Evolutionary conservation across 2,888 invertebrate genomes (phyloP), one percentile per base, ranked within the genome.

Genomic region (Ectropis crepuscularia): DNA sequence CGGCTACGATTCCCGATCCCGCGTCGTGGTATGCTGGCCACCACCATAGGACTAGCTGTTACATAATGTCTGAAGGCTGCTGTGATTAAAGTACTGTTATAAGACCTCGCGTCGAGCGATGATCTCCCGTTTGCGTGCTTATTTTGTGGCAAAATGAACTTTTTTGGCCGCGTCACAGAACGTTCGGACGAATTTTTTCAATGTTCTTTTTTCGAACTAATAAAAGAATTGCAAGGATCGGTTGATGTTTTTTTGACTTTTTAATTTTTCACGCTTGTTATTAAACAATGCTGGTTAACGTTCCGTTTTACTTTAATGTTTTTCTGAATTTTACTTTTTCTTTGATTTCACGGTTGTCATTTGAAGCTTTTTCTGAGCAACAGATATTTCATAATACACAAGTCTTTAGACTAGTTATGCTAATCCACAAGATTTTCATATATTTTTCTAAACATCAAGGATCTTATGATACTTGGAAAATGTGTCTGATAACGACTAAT

Each of bases 71-170:
- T 83, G 87, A 86, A 89, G 85, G 81, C 86, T 85, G 85, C 70
- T 74, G 74, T 81, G 84, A 86, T 87, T 80, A 83, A 82, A 87
- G 86, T 93, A 93, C 93, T 88, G 93, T 93, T 93, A 93, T 77
- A 82, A 90, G 91, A 88, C 90, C 92, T 89, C 90, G 87, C 79
- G 53, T 74, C 78, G 80, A 70, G 47, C 92, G 92, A 92, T 92
- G 93, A 92, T 92, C 91, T 91, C 88, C 77, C 76, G 83, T 80
- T 85, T 77, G 83, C 84, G 81, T 87, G 88, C 85, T 86, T 84
- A 87, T 89, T 88, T 88, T 89, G 90, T 84, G 82, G 89, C 88
- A 74, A 90, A 91, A 89, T 91, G 84, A 88, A 87, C 85, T 90
- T 89, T 85, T 86, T 85, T 83, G 79, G 73, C 70, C 77, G 74